Percentiles rank a stretch among this genome's conserved stretches.
Conservation (phyloP, 2,888 invertebrate genomes). For the Meiosimyza decipiens region DNA sequence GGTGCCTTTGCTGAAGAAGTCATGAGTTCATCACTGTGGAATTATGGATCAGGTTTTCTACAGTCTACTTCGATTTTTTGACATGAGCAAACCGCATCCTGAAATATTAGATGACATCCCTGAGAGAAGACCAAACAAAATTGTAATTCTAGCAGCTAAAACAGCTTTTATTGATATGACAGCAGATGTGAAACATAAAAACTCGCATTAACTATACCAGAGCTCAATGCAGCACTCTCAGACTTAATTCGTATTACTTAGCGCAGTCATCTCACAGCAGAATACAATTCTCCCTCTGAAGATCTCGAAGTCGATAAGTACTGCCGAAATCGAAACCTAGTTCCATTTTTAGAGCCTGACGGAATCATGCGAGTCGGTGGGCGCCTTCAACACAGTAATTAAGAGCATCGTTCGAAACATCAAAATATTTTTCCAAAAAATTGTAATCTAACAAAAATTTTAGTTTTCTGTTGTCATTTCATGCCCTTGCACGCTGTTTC, state of each 20-base stretch:
- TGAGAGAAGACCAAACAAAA: constrained; percentile 15
- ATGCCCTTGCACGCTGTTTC: constrained; percentile 29
- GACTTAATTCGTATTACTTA: background rate
- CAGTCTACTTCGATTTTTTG: background rate
- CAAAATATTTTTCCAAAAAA: constrained; percentile 29
- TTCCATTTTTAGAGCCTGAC: background rate
- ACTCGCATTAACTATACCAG: background rate
- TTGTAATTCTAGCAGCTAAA: background rate
- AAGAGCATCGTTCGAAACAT: background rate
- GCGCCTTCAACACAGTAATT: background rate
- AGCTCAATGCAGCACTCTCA: background rate
- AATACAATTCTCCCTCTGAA: background rate
- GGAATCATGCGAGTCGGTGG: constrained; percentile 8
- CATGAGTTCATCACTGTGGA: constrained; percentile 1
- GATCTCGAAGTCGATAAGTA: background rate
- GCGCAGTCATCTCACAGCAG: constrained; percentile 9
- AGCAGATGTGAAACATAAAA: background rate
- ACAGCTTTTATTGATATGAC: background rate
- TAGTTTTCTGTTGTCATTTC: constrained; percentile 32
- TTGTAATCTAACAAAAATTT: constrained; percentile 15
- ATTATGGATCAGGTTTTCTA: background rate
- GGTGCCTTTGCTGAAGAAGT: background rate
- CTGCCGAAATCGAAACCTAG: background rate
- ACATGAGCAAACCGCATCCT: background rate
- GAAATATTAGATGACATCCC: background rate